Base-by-base conservation (phyloP, 1,140 invertebrate genomes). In the Trialeurodes vaporariorum region DNA sequence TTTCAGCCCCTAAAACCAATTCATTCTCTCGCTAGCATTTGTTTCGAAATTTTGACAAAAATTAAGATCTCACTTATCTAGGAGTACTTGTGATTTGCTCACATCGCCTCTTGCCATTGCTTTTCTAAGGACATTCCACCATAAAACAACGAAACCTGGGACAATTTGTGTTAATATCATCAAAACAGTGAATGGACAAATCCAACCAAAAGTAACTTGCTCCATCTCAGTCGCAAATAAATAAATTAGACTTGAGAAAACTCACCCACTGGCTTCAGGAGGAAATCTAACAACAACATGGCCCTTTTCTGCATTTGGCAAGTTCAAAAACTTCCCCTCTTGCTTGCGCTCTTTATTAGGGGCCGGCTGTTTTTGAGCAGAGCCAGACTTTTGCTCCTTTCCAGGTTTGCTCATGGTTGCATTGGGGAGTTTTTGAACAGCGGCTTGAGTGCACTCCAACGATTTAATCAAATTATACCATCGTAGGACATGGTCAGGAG, bases 301-400 rank as follows among this genome's bases (percentile, higher is more conserved):
- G 59, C 96, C 96, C 84, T 92, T 91, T 79, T 98, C 92, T 63
- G 96, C 96, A 63, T 92, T 93, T 9, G 94, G 94, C 49, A 99
- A 81, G 49, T 99, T 96, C 67, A 98, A 86, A 81, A 98, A 99
- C 81, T 98, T 98, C 26, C 95, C 96, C 76, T 96, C 93, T 71
- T 89, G 85, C 68, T 86, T 86, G 22, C 83, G 79, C 49, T 61
- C 61, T 67, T 68, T n/a, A 27, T 40, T 27, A n/a, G 59, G 67
- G 9, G 34, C 27, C 24, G n/a, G 61, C 63, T 27, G 1, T 76
- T 76, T n/a, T 65, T 59, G 26, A 58, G 76, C 80, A 34, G 77
- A 24, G 2, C 25, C 25, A 5, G 21, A n/a, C 21, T 25, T 73
- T 9, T 78, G 67, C 24, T 69, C 68, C 25, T 69, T 73, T 17